A percentile compares a stretch with the other conserved stretches of the same genome.
phyloP scores from a whole-genome alignment of 2,113 vertebrate genomes.

The Cervus canadensis region DNA sequence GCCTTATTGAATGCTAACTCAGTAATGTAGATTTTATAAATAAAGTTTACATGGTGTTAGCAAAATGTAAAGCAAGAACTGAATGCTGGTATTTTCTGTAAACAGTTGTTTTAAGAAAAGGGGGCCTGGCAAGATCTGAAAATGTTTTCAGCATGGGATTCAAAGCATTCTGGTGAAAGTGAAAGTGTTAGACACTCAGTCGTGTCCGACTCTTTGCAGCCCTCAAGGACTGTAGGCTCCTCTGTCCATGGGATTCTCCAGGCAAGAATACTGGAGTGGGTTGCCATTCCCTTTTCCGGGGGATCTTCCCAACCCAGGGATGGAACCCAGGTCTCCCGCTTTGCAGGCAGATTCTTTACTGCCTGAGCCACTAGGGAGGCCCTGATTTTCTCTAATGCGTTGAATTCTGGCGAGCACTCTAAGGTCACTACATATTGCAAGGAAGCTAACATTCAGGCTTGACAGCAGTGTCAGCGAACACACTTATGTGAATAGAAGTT shows the following conservation, averaged over 20 bases:
- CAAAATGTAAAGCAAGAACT: not conserved
- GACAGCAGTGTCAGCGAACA: not conserved
- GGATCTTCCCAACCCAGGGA: not conserved
- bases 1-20: not conserved
- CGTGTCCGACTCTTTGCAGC: not conserved
- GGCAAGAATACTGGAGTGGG: not conserved
- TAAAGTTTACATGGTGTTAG: not conserved
- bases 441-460: not conserved
- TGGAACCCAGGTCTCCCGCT: not conserved
- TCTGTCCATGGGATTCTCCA: not conserved
- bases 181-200: not conserved
- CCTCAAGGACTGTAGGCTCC: not conserved
- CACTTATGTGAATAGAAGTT: not conserved
- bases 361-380: not conserved
- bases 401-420: not conserved
- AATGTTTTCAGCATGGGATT: not conserved
- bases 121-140: not conserved
- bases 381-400: not conserved
- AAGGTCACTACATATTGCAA: not conserved
- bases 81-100: not conserved
- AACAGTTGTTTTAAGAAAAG: not conserved
- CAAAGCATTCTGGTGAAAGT: not conserved
- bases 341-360: not conserved
- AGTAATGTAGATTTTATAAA: not conserved
- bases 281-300: not conserved